These are phyloP conservation scores for Vannuccia rotundouncinata DNA, from an alignment of 2,888 invertebrate genomes.

Conservation along the genomic window DNA sequence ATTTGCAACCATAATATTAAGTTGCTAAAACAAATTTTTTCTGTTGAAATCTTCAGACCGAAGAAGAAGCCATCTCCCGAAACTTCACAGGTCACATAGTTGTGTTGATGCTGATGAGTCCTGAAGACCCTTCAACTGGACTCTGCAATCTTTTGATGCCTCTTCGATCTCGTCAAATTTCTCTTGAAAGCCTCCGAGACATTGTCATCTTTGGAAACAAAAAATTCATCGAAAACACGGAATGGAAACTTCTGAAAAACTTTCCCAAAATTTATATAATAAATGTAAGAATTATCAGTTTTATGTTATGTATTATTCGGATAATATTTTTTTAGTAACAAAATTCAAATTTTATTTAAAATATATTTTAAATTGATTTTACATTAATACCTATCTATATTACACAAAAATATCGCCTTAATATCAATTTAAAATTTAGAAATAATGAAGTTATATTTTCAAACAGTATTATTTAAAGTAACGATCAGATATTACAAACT, in stretches of 20 bases:
- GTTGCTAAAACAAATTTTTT: no score
- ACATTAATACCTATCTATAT: no score
- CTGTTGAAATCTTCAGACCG: constrained; percentile 4
- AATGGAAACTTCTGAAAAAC: constrained; percentile 30
- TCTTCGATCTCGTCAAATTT: neutral
- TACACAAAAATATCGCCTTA: no score
- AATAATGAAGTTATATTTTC: no score
- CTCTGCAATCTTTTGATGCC: constrained; percentile 35
- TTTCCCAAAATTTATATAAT: constrained; percentile 32
- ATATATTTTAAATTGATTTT: no score
- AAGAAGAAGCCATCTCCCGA: neutral
- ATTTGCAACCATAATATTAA: no score
- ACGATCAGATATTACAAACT: no score
- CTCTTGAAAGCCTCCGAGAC: neutral
- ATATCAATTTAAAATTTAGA: no score
- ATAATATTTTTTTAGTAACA: no score
- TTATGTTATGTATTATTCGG: no score
- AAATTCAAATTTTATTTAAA: no score
- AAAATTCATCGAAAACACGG: neutral
- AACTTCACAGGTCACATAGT: constrained; percentile 27
- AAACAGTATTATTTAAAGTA: no score
- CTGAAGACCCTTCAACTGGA: neutral
- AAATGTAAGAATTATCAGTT: constrained; percentile 29
- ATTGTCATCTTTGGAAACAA: constrained; percentile 33
- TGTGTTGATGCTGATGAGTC: neutral